Conservation (phyloP, 2,113 vertebrate genomes). For the Hemiprocne comata region DNA sequence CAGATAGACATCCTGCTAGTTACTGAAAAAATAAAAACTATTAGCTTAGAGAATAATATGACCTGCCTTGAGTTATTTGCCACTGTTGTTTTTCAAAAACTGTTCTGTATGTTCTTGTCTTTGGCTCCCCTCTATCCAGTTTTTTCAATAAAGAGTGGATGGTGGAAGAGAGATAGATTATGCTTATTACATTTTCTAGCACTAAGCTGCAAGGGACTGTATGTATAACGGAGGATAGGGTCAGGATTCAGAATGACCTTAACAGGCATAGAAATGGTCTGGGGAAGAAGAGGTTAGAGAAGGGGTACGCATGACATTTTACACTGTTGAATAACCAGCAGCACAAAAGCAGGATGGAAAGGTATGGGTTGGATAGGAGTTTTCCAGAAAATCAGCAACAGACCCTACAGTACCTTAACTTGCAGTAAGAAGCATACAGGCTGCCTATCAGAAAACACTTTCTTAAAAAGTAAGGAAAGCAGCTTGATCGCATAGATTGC, state of each 20-base stretch:
- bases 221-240: not conserved
- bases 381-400: not conserved
- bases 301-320: rapidly evolving
- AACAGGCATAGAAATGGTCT: not conserved
- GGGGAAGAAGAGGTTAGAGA: not conserved
- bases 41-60: not conserved
- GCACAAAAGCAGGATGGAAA: not conserved
- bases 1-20: not conserved
- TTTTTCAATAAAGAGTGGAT: not conserved
- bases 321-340: not conserved
- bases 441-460: not conserved
- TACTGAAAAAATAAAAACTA: not conserved
- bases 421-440: not conserved
- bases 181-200: not conserved
- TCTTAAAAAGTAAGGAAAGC: not conserved
- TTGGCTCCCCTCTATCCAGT: not conserved
- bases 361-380: not conserved
- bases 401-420: not conserved
- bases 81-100: not conserved
- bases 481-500: not conserved
- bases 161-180: not conserved
- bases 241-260: not conserved
- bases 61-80: not conserved
- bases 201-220: not conserved
- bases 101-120: not conserved